Evolutionary conservation across 2,797 vertebrate species (phyloP), one percentile per base, ranked within the genome.

Genomic region (Myripristis jacobus): DNA sequence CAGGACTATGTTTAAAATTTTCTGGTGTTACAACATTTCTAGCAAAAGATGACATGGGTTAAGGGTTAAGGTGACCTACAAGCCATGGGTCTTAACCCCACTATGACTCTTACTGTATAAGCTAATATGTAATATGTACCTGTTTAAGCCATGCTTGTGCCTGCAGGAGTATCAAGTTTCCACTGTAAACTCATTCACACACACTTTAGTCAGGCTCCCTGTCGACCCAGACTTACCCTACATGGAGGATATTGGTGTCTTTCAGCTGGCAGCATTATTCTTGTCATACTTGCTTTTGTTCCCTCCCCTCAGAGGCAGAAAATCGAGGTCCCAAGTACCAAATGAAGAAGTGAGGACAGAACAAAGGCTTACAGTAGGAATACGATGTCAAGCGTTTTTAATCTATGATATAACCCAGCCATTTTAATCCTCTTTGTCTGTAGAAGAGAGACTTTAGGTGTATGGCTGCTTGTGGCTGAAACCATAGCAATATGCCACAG

Each of bases 311-410:
- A 41, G 24, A 66, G 54, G 62, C 70, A 51, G 21, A 44, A 82
- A 77, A 78, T 59, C 70, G 66, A 66, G 55, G 68, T 70, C 52
- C 44, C 41, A 58, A 15, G 25, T 62, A 70, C 69, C 61, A 84
- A 85, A 88, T 84, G 77, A 87, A 71, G 73, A 83, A 73, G 83
- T 83, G 81, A 77, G 59, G 79, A 89, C 69, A 81, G 83, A 88
- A 79, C 70, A 88, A 88, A 82, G 82, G 66, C 64, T 78, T 72
- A 66, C 16, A 61, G 68, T 31, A 74, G 60, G 77, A 73, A 67
- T n/a, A 59, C 38, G 46, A 82, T 61, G 66, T 83, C 80, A 77
- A 65, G 60, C 57, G 60, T 62, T 80, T 86, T 77, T 50, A 53
- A 80, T 86, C 67, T 62, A 56, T 71, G 59, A 77, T 59, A 80